Evolutionary conservation across 1,140 invertebrate species (phyloP).

Genomic region (Aphis gossypii): DNA sequence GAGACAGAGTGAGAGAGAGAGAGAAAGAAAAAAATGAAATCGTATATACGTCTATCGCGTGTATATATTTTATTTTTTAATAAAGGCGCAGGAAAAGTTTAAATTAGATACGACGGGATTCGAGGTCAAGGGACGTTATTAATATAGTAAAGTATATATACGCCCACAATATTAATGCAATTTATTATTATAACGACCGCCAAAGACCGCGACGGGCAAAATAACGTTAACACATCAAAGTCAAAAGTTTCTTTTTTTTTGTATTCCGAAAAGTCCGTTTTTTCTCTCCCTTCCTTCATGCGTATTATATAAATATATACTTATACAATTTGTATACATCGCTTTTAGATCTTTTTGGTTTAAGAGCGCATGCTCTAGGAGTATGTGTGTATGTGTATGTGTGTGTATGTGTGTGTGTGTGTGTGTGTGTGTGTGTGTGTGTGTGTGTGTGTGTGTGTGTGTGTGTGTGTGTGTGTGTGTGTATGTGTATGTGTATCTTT

Average conservation of each 20-base stretch:
- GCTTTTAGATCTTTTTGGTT: slow-evolving; percentile 32
- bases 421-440: not conserved
- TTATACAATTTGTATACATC: slow-evolving; percentile 38
- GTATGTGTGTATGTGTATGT: not conserved
- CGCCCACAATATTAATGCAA: slow-evolving; percentile 33
- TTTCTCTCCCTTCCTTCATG: not conserved
- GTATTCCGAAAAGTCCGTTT: slow-evolving; percentile 17
- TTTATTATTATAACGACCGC: slow-evolving; percentile 45
- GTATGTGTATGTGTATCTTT: not conserved
- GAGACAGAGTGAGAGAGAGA: not conserved
- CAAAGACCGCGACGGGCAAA: slow-evolving; percentile 33
- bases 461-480: not conserved
- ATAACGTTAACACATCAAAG: slow-evolving; percentile 52
- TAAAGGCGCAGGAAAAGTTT: slow-evolving; percentile 45
- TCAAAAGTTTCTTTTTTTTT: slow-evolving; percentile 35
- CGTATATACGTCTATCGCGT: not conserved
- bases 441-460: not conserved
- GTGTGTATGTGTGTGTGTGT: not conserved
- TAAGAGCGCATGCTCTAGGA: slow-evolving; percentile 5
- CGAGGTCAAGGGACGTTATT: slow-evolving; percentile 51
- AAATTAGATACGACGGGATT: slow-evolving; percentile 45
- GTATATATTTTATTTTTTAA: slow-evolving; percentile 33
- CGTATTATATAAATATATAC: slow-evolving; percentile 27
- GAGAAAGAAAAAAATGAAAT: slow-evolving; percentile 13
- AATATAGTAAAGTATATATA: slow-evolving; percentile 38